A percentile compares a stretch with the other conserved stretches of the same genome.
These are phyloP conservation scores for Empis stercorea DNA, from an alignment of 2,888 invertebrate species.

Conservation along the genomic window DNA sequence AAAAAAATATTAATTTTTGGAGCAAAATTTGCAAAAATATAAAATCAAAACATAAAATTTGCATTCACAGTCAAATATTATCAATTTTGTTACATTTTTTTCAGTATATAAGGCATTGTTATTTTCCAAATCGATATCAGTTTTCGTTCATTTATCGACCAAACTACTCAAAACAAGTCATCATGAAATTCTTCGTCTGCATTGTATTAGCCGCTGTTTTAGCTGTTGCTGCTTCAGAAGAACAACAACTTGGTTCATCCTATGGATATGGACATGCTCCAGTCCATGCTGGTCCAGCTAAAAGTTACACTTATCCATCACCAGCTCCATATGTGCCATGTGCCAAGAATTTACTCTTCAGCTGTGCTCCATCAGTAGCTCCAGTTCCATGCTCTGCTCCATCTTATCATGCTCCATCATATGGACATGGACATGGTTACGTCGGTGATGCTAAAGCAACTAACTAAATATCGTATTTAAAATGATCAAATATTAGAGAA, in stretches of 20 bases:
- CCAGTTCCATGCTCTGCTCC: conserved; percentile 23
- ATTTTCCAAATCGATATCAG: too few species aligned
- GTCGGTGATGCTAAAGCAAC: not conserved
- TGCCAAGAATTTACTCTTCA: conserved; percentile 27
- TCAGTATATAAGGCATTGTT: too few species aligned
- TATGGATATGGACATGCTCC: too few species aligned
- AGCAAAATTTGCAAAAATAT: too few species aligned
- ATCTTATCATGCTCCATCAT: not conserved
- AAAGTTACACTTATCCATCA: not conserved
- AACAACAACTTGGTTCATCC: not conserved
- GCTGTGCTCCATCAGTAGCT: conserved; percentile 26
- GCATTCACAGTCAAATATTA: too few species aligned
- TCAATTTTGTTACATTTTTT: too few species aligned
- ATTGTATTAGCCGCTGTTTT: not conserved
- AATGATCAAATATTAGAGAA: too few species aligned
- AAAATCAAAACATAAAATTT: too few species aligned
- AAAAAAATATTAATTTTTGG: too few species aligned
- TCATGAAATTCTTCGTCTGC: not conserved
- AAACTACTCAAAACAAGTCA: not conserved
- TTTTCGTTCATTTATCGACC: too few species aligned
- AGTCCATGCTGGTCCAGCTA: not conserved
- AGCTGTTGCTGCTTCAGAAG: not conserved
- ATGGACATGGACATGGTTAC: not conserved
- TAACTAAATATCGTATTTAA: too few species aligned
- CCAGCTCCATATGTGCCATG: conserved; percentile 16